These are phyloP conservation scores for Melanerpes aurifrons DNA, from an alignment of 2,113 vertebrate species.

Conservation along the genomic window DNA sequence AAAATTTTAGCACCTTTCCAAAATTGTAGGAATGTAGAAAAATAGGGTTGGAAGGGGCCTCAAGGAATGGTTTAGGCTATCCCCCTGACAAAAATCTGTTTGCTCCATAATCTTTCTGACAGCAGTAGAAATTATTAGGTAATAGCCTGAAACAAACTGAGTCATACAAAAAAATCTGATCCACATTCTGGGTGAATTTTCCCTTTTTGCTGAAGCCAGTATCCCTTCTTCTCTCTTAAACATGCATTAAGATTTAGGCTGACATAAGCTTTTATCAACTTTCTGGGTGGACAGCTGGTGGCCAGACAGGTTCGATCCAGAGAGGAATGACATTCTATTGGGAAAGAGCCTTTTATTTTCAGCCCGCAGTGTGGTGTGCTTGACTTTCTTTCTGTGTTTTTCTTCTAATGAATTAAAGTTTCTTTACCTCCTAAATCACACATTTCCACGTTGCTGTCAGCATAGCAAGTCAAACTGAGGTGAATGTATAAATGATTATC, in stretches of 20 bases:
- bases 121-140: background rate
- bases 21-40: constrained; percentile 1
- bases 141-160: background rate
- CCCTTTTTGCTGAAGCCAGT: background rate
- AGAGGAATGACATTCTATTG: background rate
- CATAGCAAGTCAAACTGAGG: background rate
- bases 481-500: background rate
- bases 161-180: background rate
- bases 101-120: background rate
- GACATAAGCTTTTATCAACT: background rate
- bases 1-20: background rate
- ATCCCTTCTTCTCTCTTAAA: background rate
- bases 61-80: background rate
- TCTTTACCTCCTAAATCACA: background rate
- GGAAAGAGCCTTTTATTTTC: background rate
- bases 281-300: background rate
- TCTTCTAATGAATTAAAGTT: background rate
- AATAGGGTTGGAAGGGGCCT: background rate
- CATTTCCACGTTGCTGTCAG: background rate
- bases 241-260: background rate
- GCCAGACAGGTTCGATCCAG: background rate
- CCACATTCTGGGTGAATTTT: background rate
- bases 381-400: background rate
- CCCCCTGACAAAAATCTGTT: background rate
- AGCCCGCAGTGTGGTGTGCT: background rate